Evolutionary conservation across 2,888 invertebrate species (phyloP).

Genomic region (Andrena camellia): DNA sequence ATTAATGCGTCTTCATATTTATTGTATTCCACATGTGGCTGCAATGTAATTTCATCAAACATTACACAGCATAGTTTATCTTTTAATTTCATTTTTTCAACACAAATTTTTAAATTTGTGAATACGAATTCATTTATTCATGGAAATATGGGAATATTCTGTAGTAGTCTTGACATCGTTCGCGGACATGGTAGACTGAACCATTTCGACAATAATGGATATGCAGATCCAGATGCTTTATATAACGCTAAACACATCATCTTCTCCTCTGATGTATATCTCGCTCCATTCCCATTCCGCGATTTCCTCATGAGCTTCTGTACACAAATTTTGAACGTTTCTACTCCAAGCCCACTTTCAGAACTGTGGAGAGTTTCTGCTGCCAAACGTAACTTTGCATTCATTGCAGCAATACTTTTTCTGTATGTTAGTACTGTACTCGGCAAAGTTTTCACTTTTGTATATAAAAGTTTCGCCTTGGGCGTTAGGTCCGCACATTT

Average conservation of each 20-base stretch:
- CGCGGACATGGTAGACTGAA: background rate
- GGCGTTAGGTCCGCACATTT: too few relatives aligned
- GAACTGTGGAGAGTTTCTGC: background rate
- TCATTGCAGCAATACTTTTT: background rate
- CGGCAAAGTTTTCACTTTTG: too few relatives aligned
- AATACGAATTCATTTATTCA: background rate
- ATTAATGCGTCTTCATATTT: background rate
- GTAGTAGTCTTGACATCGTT: background rate
- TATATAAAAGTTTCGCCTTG: too few relatives aligned
- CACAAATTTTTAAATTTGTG: background rate
- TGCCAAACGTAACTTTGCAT: background rate
- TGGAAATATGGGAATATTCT: background rate
- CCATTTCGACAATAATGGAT: background rate
- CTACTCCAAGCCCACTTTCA: background rate
- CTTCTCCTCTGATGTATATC: conserved; percentile 1
- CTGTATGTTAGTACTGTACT: too few relatives aligned
- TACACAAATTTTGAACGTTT: background rate
- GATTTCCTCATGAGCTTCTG: background rate
- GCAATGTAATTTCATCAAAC: background rate
- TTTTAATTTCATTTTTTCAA: background rate
- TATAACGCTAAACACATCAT: background rate
- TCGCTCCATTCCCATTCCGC: background rate
- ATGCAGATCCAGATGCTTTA: background rate
- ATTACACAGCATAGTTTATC: background rate
- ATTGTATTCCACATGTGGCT: background rate